Conservation (phyloP, 2,888 invertebrate genomes). For the Morpho achilles region DNA sequence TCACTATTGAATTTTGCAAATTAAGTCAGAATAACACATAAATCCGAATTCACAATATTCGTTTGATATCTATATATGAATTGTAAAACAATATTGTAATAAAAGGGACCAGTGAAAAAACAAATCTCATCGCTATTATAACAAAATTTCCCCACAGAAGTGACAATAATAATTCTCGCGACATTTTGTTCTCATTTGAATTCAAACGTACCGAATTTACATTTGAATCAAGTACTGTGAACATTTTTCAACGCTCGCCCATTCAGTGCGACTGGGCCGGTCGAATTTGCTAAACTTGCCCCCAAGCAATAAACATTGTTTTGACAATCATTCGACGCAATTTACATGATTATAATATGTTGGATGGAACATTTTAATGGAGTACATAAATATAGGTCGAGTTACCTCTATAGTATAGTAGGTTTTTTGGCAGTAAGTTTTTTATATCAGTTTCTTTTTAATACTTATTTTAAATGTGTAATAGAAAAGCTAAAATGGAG, state of each 20-base stretch:
- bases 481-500: too few species aligned
- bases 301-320: slow-evolving; percentile 5
- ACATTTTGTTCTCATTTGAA: slow-evolving; percentile 41
- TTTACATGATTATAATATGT: neutral
- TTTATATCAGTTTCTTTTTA: too few species aligned
- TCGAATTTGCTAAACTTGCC: neutral
- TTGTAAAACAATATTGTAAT: too few species aligned
- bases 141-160: slow-evolving; percentile 8
- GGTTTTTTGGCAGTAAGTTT: too few species aligned
- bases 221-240: slow-evolving; percentile 53
- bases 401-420: too few species aligned
- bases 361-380: too few species aligned
- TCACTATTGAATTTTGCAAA: too few species aligned
- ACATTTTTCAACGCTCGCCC: slow-evolving; percentile 31
- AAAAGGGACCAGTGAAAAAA: neutral
- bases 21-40: too few species aligned
- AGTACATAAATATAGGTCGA: too few species aligned
- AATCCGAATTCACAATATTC: too few species aligned
- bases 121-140: slow-evolving; percentile 8
- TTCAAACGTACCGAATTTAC: slow-evolving; percentile 51
- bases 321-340: slow-evolving; percentile 17
- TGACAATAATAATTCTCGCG: slow-evolving; percentile 33
- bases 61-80: too few species aligned
- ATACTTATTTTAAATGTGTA: too few species aligned
- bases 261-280: neutral